Evolutionary conservation across 1,140 invertebrate genomes (phyloP), one percentile per base, ranked within the genome.

Genomic region (Leptinotarsa lineolata): DNA sequence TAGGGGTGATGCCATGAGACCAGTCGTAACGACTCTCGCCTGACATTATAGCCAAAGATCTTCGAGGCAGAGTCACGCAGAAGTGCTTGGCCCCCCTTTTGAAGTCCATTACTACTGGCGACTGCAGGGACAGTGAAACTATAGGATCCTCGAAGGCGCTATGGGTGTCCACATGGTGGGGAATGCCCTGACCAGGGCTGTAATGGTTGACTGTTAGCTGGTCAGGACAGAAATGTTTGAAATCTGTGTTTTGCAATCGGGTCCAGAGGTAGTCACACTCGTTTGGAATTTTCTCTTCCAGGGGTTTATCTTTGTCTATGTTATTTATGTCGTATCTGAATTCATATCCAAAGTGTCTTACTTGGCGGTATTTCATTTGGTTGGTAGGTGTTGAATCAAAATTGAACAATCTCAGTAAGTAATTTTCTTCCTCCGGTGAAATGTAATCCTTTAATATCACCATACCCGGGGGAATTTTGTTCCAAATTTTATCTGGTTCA

Each of bases 201-300:
- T 99, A 99, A 78, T 90, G 89, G 86, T 99, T 99, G 0, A 98
- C 89, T 13, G 97, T 99, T 64, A 99, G 81, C 82, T 99, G 97
- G 88, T 99, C 92, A 39, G 96, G 96, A 73, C 84, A 70, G 59
- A 85, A 85, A 72, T 85, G 76, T 58, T 77, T 74, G 78, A 85
- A 68, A 70, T 85, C 74, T 80, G 83, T 79, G 39, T 89, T 81
- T 74, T 88, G 78, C 46, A 96, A 86, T 75, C 89, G 86, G 3
- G 85, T 64, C 83, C 93, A 88, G 2, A 97, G 81, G 76, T 91
- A 86, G 78, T 89, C 80, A 85, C 93, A 94, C 69, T 89, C 85
- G 8, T 82, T 39, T 0, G 96, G 96, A 81, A 98, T 92, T 18
- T 87, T 83, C 59, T 90, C 85, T 20, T 83, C 59, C 46, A 96